phyloP scores from a whole-genome alignment of 1,140 invertebrate genomes.

The Uloborus diversus region DNA sequence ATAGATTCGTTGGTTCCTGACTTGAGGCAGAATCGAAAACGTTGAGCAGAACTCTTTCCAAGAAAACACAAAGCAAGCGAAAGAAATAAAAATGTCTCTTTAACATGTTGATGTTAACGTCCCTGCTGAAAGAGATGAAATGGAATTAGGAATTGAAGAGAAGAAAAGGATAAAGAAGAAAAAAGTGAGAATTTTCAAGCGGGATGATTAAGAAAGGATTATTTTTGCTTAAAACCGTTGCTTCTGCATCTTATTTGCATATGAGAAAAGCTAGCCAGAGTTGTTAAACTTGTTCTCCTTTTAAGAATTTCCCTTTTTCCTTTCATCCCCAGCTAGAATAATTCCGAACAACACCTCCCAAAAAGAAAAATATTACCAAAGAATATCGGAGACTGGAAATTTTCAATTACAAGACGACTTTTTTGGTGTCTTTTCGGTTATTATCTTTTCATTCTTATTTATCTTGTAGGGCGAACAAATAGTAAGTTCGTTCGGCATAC shows the following conservation, averaged over 20 bases:
- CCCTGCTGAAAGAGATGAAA: too few relatives aligned
- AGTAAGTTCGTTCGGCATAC: too few relatives aligned
- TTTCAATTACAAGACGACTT: slow-evolving; percentile 11
- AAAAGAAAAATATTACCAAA: neutral
- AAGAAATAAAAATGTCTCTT: too few relatives aligned
- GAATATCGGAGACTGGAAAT: neutral
- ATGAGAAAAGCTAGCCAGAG: slow-evolving; percentile 16
- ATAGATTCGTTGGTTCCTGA: too few relatives aligned
- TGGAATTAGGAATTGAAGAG: neutral
- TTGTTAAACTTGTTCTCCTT: neutral
- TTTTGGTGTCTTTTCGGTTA: too few relatives aligned
- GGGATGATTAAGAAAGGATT: slow-evolving; percentile 15
- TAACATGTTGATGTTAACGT: too few relatives aligned
- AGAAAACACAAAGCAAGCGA: too few relatives aligned
- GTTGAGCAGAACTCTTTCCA: too few relatives aligned
- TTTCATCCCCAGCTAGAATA: neutral
- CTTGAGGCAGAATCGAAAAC: too few relatives aligned
- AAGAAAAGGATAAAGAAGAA: neutral
- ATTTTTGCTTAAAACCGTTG: slow-evolving; percentile 16
- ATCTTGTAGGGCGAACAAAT: too few relatives aligned
- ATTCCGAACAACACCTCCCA: neutral
- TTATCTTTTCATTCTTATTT: too few relatives aligned
- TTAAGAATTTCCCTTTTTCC: neutral
- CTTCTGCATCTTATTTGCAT: slow-evolving; percentile 23
- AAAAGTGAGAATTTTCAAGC: neutral